Evolutionary conservation across 2,113 vertebrate genomes (phyloP).

Genomic region (Tretioscincus oriximinensis): DNA sequence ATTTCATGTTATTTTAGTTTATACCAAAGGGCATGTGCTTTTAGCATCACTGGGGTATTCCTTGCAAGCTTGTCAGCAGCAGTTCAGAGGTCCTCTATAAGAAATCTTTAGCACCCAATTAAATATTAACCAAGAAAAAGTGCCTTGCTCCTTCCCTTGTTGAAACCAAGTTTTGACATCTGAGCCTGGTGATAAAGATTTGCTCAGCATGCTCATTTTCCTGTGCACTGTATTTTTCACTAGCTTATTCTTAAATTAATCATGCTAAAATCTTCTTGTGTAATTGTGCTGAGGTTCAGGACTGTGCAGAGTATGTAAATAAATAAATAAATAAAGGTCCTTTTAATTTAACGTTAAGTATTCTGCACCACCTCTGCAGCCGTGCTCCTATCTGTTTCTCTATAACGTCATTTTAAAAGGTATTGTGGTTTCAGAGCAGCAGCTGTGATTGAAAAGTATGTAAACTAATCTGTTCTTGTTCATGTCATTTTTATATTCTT

Average conservation of each 20-base stretch:
- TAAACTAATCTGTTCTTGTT: conserved; percentile 83
- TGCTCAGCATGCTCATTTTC: conserved; percentile 48
- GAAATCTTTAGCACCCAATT: conserved; percentile 70
- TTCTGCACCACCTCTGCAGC: conserved; percentile 54
- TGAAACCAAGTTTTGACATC: conserved; percentile 67
- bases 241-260: conserved; percentile 66
- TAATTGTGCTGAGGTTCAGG: conserved; percentile 57
- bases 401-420: conserved; percentile 77
- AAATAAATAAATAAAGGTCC: conserved; percentile 58
- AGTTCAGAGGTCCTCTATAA: conserved; percentile 64
- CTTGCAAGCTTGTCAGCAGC: conserved; percentile 51
- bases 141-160: conserved; percentile 54
- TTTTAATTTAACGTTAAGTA: conserved; percentile 63
- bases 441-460: conserved; percentile 83
- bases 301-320: conserved; percentile 48
- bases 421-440: conserved; percentile 79
- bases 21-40: conserved; percentile 64
- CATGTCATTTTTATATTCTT: conserved; percentile 81
- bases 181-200: conserved; percentile 58
- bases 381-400: conserved; percentile 64
- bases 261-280: conserved; percentile 52
- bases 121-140: conserved; percentile 70
- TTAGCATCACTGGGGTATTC: conserved; percentile 57
- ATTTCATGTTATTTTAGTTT: conserved; percentile 75
- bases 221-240: conserved; percentile 60